Evolutionary conservation across 2,797 vertebrate species (phyloP).

Genomic region (Nothura maculosa): DNA sequence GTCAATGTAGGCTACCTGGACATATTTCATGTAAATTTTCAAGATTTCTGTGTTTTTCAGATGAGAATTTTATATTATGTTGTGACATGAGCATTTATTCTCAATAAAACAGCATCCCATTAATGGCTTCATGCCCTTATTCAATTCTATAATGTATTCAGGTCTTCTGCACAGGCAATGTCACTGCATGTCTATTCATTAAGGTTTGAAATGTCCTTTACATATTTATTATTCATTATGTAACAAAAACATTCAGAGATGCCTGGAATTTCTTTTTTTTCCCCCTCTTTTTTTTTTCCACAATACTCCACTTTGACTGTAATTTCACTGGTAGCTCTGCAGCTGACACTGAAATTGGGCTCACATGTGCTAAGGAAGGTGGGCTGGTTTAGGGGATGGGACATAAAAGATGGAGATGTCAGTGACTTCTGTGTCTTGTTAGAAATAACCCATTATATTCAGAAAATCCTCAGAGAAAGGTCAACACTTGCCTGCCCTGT

Average conservation of each 20-base stretch:
- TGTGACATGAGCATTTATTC: background rate
- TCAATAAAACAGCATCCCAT: background rate
- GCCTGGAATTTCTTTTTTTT: background rate
- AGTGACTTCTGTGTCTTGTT: background rate
- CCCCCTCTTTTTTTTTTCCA: too few species aligned
- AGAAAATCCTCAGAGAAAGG: background rate
- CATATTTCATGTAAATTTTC: background rate
- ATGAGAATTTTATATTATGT: background rate
- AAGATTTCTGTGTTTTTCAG: background rate
- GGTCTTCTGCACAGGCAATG: background rate
- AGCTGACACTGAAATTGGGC: too few species aligned
- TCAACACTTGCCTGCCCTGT: background rate
- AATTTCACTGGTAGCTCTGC: too few species aligned
- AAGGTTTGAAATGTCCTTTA: background rate
- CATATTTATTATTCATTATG: background rate
- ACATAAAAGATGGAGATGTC: fast-evolving
- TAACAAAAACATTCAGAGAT: too few species aligned
- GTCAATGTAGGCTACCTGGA: background rate
- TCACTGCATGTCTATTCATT: background rate
- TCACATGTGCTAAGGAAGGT: too few species aligned
- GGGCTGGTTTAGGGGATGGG: background rate
- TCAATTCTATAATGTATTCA: background rate
- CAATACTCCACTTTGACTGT: too few species aligned
- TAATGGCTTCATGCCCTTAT: background rate
- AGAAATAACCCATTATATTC: background rate